Evolutionary conservation across 2,113 vertebrate species (phyloP).

Genomic region (Hippoglossus stenolepis): DNA sequence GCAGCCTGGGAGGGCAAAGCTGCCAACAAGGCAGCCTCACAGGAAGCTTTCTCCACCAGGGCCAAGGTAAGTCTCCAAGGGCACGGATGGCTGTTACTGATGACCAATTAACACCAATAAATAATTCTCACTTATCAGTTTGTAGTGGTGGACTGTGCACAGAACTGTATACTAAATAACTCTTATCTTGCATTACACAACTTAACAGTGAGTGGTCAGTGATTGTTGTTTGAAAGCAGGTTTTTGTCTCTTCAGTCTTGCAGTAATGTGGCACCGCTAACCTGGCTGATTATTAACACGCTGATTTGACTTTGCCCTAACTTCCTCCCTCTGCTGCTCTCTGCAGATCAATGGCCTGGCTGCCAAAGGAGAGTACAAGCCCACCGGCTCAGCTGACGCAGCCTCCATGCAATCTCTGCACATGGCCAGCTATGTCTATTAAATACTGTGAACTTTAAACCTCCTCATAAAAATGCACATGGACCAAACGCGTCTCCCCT

Average conservation of each 20-base stretch:
- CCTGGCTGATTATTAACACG: constrained; percentile 72
- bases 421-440: constrained; percentile 92
- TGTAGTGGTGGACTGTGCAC: constrained; percentile 9
- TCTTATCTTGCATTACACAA: constrained; percentile 34
- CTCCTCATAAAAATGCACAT: constrained; percentile 8
- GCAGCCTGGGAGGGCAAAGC: constrained; percentile 90
- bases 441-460: constrained; percentile 62
- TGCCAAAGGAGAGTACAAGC: constrained; percentile 90
- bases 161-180: not conserved
- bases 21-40: constrained; percentile 89
- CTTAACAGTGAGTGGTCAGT: constrained; percentile 53
- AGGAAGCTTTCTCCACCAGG: constrained; percentile 89
- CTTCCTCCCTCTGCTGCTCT: constrained; percentile 19
- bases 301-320: constrained; percentile 66
- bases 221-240: constrained; percentile 43
- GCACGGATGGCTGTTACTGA: not conserved
- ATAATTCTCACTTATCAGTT: constrained; percentile 2
- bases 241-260: constrained; percentile 11
- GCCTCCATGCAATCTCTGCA: constrained; percentile 91
- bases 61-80: constrained; percentile 84
- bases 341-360: constrained; percentile 92
- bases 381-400: constrained; percentile 82
- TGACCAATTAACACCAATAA: not conserved
- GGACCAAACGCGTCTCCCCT: constrained; percentile 62
- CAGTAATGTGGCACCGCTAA: constrained; percentile 23